Evolutionary conservation across 1,140 invertebrate genomes (phyloP).

Genomic region (Hermetia illucens): DNA sequence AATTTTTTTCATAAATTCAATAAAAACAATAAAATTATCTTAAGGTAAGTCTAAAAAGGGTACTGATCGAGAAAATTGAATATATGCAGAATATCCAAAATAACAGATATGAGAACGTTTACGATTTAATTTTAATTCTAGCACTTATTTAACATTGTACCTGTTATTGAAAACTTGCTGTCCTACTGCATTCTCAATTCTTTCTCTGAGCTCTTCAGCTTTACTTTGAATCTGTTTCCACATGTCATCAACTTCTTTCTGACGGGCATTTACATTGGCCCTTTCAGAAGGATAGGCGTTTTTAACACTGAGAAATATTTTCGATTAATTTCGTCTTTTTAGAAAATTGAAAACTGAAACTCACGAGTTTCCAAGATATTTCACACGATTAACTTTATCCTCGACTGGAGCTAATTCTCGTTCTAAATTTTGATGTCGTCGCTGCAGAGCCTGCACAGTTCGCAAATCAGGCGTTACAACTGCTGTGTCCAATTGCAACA

Average conservation of each 20-base stretch:
- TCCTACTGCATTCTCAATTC: conserved; percentile 85
- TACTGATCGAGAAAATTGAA: no score
- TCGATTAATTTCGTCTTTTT: background rate
- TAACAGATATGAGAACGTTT: no score
- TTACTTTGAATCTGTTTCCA: conserved; percentile 81
- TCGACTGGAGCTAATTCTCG: conserved; percentile 77
- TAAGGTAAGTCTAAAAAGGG: no score
- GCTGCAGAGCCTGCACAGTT: conserved; percentile 79
- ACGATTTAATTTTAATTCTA: no score
- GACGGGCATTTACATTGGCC: conserved; percentile 67
- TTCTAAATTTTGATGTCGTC: conserved; percentile 79
- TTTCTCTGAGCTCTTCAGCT: conserved; percentile 59
- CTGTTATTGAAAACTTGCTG: conserved; percentile 83
- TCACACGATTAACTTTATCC: conserved; percentile 75
- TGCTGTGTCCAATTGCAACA: conserved; percentile 64
- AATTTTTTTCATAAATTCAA: no score
- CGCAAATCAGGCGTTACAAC: conserved; percentile 73
- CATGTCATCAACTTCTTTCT: conserved; percentile 71
- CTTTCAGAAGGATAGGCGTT: conserved; percentile 81
- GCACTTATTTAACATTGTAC: conserved; percentile 33
- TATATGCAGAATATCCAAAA: no score
- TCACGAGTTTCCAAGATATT: conserved; percentile 63
- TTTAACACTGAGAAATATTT: conserved; percentile 48
- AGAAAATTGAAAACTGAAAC: conserved; percentile 12
- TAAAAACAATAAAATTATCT: no score